Evolutionary conservation across 1,140 invertebrate species (phyloP).

Genomic region (Zaprionus taronus): DNA sequence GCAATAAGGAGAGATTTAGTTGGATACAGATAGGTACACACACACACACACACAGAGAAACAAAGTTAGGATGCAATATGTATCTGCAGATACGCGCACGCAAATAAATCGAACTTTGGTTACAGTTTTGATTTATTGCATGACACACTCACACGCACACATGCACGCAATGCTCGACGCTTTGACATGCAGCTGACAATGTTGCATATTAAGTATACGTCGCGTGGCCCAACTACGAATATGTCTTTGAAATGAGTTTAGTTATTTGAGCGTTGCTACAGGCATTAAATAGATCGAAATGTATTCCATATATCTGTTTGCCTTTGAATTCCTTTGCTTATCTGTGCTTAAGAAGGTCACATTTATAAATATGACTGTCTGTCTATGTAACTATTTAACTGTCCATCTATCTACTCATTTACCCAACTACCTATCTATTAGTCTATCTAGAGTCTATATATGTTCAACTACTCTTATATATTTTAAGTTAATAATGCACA

Average conservation of each 20-base stretch:
- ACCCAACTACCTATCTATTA: too few species aligned
- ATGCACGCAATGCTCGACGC: not conserved
- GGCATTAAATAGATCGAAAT: not conserved
- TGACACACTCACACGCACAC: constrained; percentile 1
- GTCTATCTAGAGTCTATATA: not conserved
- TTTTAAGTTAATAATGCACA: too few species aligned
- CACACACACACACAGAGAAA: constrained; percentile 8
- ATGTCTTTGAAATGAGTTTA: constrained; percentile 1
- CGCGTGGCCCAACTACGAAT: constrained; percentile 1
- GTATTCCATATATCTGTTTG: not conserved
- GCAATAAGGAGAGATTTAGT: constrained; percentile 5
- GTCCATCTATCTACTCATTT: too few species aligned
- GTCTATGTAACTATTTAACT: not conserved
- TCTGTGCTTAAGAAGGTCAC: too few species aligned
- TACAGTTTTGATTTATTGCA: constrained; percentile 49
- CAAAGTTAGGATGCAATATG: not conserved
- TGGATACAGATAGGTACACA: constrained; percentile 13
- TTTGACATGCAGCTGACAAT: constrained; percentile 32
- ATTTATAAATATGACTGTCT: not conserved
- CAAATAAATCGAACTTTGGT: constrained; percentile 40
- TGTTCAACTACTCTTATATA: not conserved
- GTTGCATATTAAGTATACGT: constrained; percentile 51
- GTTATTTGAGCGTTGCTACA: not conserved
- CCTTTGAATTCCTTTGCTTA: too few species aligned
- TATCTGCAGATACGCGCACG: constrained; percentile 34